These are phyloP conservation scores for Cryptoleucopteryx plumbea DNA, from an alignment of 2,113 vertebrate genomes.

Conservation along the genomic window DNA sequence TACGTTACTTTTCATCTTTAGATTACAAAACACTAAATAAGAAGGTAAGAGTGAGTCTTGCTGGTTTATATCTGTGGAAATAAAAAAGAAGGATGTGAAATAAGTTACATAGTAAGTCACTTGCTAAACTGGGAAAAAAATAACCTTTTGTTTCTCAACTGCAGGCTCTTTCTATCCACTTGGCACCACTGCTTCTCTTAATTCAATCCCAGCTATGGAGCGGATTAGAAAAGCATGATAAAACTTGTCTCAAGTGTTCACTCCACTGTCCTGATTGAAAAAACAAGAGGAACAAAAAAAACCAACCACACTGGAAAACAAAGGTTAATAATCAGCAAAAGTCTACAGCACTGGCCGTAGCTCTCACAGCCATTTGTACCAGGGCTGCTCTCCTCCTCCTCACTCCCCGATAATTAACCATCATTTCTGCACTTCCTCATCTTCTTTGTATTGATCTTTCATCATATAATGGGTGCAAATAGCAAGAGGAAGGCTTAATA, in stretches of 20 bases:
- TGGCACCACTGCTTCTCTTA: not conserved
- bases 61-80: not conserved
- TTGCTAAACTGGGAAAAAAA: not conserved
- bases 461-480: constrained; percentile 68
- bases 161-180: not conserved
- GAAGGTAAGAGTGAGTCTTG: not conserved
- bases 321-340: not conserved
- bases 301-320: not conserved
- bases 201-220: not conserved
- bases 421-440: constrained; percentile 65
- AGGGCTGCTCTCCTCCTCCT: not conserved
- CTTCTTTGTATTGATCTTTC: constrained; percentile 73
- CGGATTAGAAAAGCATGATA: not conserved
- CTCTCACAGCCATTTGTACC: not conserved
- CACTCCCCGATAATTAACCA: constrained; percentile 53
- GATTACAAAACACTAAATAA: not conserved
- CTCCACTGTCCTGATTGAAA: not conserved
- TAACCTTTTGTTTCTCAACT: not conserved
- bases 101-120: not conserved
- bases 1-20: not conserved
- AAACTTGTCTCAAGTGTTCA: not conserved
- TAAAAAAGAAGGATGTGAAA: not conserved
- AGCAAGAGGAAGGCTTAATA: constrained; percentile 70
- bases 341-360: not conserved
- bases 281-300: not conserved